Evolutionary conservation across 2,888 invertebrate species (phyloP), one percentile per base, ranked within the genome.

Genomic region (Ormyrus labotus): DNA sequence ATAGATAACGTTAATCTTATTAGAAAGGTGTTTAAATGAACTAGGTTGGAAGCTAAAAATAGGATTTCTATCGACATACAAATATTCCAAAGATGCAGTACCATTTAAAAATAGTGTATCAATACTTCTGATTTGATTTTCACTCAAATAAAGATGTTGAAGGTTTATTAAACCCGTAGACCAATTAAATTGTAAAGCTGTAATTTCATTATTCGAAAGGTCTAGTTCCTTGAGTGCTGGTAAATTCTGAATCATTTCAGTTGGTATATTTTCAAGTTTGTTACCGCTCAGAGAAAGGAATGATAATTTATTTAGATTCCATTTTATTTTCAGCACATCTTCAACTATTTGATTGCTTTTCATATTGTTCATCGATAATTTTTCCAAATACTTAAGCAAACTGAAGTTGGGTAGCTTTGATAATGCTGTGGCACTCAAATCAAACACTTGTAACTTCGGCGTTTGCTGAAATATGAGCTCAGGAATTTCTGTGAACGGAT

Each of bases 101-200:
- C 65, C 65, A 13, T 65, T 50, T 50, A 65, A 65, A 48, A 6
- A 50, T 50, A 65, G 13, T n/a, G 6, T 1, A 65, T 65, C 65
- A 48, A 65, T n/a, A 6, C 50, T 50, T 48, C 7, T 45, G 13
- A 65, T 65, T 11, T n/a, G 6, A 65, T 65, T 65, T 4, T 50
- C 65, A 13, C 50, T 48, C 13, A 65, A 50, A 50, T 65, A n/a
- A 7, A 65, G 13, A 11, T 11, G 45, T 10, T 9, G 4, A 63
- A 63, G 63, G 7, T 13, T 6, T 11, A 11, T 65, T 8, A 65
- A 13, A 13, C 6, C n/a, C 13, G 3, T 60, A 13, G 13, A n/a
- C 50, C 9, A 9, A 48, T 50, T 4, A 10, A 13, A 13, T 45
- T 48, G 34, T 63, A 63, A 45, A 63, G 0, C 10, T 7, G 48